These are phyloP conservation scores for Myiozetetes cayanensis DNA, from an alignment of 2,113 vertebrate species.

Conservation along the genomic window DNA sequence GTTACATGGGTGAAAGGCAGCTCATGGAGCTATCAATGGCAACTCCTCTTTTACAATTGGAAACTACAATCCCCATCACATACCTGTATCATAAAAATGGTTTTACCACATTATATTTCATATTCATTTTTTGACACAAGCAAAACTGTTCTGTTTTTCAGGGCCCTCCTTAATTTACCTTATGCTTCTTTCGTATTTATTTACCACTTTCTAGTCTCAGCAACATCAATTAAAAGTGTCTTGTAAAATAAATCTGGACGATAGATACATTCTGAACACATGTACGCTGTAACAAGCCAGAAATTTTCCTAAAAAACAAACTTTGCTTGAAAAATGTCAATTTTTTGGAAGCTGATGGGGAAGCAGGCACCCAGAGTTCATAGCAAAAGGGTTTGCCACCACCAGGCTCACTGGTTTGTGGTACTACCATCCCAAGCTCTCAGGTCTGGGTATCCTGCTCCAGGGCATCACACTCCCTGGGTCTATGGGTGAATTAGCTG, in stretches of 20 bases:
- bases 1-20: background rate
- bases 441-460: background rate
- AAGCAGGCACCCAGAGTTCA: background rate
- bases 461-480: accelerated
- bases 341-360: background rate
- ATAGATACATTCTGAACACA: background rate
- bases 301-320: background rate
- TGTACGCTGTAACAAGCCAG: background rate
- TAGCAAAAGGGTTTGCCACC: background rate
- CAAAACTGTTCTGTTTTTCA: background rate
- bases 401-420: accelerated
- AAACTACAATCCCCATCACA: background rate
- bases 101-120: background rate
- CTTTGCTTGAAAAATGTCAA: background rate
- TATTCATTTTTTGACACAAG: background rate
- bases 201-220: background rate
- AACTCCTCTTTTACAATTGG: background rate
- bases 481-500: background rate
- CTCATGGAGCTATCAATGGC: background rate
- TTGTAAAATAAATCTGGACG: background rate
- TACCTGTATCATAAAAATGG: background rate
- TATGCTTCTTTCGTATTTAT: background rate
- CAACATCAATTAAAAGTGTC: background rate
- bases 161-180: background rate
- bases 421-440: background rate